phyloP scores from a whole-genome alignment of 35 echinoderm and acorn worm species.

The Apostichopus parvimensis region DNA sequence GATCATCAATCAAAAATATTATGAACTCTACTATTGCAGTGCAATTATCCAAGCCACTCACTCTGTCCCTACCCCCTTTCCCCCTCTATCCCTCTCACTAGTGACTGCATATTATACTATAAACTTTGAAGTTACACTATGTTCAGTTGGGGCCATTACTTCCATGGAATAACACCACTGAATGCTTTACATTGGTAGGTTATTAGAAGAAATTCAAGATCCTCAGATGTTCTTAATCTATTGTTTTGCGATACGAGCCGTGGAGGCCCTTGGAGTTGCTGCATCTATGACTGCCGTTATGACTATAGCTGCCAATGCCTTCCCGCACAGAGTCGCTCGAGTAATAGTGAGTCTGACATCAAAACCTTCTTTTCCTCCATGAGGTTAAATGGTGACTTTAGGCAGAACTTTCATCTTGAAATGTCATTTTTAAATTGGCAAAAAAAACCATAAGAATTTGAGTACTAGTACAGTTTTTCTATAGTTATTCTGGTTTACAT shows the following conservation, averaged over 20 bases:
- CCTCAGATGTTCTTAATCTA: conserved; percentile 35
- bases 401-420: too few species aligned
- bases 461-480: too few species aligned
- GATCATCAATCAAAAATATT: too few species aligned
- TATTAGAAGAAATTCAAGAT: conserved; percentile 47
- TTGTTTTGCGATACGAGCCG: conserved; percentile 33
- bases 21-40: background rate
- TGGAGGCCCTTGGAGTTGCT: conserved; percentile 34
- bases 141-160: too few species aligned
- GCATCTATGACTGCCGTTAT: conserved; percentile 45
- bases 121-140: too few species aligned
- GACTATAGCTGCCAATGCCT: conserved; percentile 49
- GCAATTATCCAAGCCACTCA: background rate
- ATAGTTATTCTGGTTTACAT: too few species aligned
- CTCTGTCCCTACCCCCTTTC: background rate
- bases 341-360: conserved; percentile 44
- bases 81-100: too few species aligned
- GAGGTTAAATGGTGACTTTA: too few species aligned
- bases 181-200: conserved; percentile 13
- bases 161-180: background rate
- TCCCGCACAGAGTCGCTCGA: conserved; percentile 55
- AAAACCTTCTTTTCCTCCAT: too few species aligned
- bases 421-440: too few species aligned
- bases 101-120: background rate
- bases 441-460: too few species aligned